Evolutionary conservation across 2,888 invertebrate species (phyloP).

Genomic region (Drosophila tripunctata): DNA sequence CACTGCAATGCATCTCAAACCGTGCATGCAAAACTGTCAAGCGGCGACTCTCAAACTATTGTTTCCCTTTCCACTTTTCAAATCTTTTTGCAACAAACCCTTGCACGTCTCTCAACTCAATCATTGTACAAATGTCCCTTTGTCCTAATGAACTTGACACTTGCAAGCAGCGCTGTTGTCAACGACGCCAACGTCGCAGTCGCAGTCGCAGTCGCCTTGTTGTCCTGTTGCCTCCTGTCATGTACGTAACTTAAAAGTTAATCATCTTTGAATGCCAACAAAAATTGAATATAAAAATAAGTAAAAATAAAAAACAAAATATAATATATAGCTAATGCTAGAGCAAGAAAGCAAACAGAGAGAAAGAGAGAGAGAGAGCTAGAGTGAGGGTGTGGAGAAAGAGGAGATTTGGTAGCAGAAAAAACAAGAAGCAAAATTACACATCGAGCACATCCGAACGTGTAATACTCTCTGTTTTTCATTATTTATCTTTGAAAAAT

Average conservation of each 20-base stretch:
- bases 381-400: neutral
- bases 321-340: too few relatives aligned
- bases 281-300: constrained; percentile 18
- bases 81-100: neutral
- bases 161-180: constrained; percentile 13
- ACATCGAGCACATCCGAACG: too few relatives aligned
- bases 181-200: neutral
- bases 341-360: too few relatives aligned
- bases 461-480: too few relatives aligned
- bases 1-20: constrained; percentile 12
- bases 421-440: too few relatives aligned
- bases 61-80: neutral
- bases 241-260: constrained; percentile 70
- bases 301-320: neutral
- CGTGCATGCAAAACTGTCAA: neutral
- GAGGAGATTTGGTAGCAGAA: too few relatives aligned
- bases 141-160: constrained; percentile 56
- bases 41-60: neutral
- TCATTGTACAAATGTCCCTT: neutral
- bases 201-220: neutral
- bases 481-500: too few relatives aligned
- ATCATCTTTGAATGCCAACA: constrained; percentile 55
- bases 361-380: neutral
- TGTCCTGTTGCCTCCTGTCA: constrained; percentile 16
- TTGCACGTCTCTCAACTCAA: neutral